Base-by-base conservation (phyloP, 2,113 vertebrate genomes). In the Centropus unirufus region DNA sequence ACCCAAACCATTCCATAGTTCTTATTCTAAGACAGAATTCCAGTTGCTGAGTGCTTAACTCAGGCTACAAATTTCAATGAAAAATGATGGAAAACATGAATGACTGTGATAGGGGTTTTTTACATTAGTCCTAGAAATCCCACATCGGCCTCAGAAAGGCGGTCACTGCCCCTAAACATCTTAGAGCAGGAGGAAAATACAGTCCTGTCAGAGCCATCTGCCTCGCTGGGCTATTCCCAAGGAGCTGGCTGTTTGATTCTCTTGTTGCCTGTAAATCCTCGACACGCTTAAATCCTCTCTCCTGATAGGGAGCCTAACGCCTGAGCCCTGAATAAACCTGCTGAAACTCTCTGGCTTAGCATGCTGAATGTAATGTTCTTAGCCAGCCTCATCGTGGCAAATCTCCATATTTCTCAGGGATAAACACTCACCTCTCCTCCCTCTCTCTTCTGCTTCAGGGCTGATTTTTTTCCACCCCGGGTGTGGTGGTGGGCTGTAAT, bases 371-470 rank as follows among this genome's bases (percentile, higher is more conserved):
- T 42, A 80, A 93, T 69, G 79, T 90, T 94, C 95, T 94, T 76
- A 93, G 93, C 30, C 83, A 89, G 91, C 93, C 85, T 94, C 84
- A 75, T 83, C 73, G 42, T 5, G 3, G 78, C 86, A 93, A 96
- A 94, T 93, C 88, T 94, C 81, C 91, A 18, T 67, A 77, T 95
- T 95, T 55, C 72, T 14, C 46, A 4, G 88, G 92, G 95, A 96
- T 95, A 78, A 96, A 93, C 79, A 29, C 68, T 89, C 92, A 66
- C 92, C 86, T 94, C 95, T 90, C 79, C 88, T 92, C 81, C 51
- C 72, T 51, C 79, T 23, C 4, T 9, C 39, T 92, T 32, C 93
- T 64, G 63, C 84, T 84, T 20, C 8, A 14, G 14, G 66, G 7
- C 22, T 42, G 73, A 18, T 20, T 79, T 82, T 29, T 79, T 82